Evolutionary conservation across 92 coral and sea anemone genomes (phyloP).

Genomic region (Zoanthus sociatus): DNA sequence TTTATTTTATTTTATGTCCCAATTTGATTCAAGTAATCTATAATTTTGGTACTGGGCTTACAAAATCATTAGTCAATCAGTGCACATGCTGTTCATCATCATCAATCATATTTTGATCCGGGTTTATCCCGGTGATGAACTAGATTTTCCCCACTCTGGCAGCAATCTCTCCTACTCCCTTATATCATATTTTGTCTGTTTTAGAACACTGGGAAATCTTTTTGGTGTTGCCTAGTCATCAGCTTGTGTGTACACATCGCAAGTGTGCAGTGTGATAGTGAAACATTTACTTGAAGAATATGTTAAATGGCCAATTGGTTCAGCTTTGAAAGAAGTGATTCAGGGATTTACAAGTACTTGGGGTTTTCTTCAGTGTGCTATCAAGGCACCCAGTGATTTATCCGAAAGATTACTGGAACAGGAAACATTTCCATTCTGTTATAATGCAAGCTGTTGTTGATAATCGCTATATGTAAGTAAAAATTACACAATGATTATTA

Average conservation of each 20-base stretch:
- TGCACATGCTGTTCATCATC: not conserved
- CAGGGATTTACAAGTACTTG: not conserved
- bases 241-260: not conserved
- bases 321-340: not conserved
- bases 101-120: not conserved
- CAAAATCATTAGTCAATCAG: not conserved
- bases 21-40: no score
- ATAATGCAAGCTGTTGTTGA: not conserved
- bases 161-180: not conserved
- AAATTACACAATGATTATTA: not conserved
- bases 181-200: constrained; percentile 2
- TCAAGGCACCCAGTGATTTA: not conserved
- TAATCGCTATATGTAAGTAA: constrained; percentile 2
- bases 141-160: no score
- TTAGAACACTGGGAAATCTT: constrained; percentile 22
- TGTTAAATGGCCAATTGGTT: constrained; percentile 2
- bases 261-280: constrained; percentile 9
- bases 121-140: no score
- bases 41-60: not conserved
- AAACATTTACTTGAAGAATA: not conserved
- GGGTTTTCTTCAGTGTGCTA: constrained; percentile 21
- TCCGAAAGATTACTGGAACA: constrained; percentile 11
- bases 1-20: no score
- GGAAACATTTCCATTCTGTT: constrained; percentile 2
- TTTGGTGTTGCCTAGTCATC: constrained; percentile 10